Evolutionary conservation across 2,888 invertebrate genomes (phyloP).

Genomic region (Gonocerus acuteangulatus): DNA sequence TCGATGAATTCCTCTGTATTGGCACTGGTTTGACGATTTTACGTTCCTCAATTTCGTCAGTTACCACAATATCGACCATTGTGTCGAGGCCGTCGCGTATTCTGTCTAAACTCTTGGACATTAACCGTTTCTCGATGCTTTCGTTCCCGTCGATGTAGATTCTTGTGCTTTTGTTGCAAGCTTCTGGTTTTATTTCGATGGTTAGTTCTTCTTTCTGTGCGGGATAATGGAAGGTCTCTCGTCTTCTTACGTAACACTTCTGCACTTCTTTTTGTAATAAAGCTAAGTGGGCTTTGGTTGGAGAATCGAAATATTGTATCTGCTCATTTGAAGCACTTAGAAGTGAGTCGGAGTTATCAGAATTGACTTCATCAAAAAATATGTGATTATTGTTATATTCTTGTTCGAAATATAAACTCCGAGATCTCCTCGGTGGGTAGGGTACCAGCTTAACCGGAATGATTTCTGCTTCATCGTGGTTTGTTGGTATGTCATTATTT

Average conservation of each 20-base stretch:
- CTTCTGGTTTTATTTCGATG: constrained; percentile 31
- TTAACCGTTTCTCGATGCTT: constrained; percentile 31
- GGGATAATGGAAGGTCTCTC: constrained; percentile 37
- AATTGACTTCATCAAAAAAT: constrained; percentile 46
- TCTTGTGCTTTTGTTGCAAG: constrained; percentile 29
- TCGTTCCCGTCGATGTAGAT: constrained; percentile 36
- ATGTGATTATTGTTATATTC: constrained; percentile 40
- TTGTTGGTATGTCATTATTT: background rate
- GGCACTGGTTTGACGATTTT: constrained; percentile 32
- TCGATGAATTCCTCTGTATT: constrained; percentile 15
- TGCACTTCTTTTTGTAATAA: constrained; percentile 23
- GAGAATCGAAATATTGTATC: constrained; percentile 7
- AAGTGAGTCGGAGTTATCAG: constrained; percentile 58
- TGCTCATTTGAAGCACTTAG: constrained; percentile 51
- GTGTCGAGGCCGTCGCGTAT: constrained; percentile 66
- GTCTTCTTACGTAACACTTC: constrained; percentile 30
- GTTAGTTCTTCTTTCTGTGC: constrained; percentile 16
- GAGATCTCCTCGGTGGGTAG: constrained; percentile 68
- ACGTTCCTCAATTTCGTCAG: constrained; percentile 40
- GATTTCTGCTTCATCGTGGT: constrained; percentile 47
- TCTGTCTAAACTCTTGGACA: constrained; percentile 66
- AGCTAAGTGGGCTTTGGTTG: background rate
- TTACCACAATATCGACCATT: constrained; percentile 62
- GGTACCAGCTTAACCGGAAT: constrained; percentile 70
- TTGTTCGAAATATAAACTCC: constrained; percentile 56